A percentile compares a stretch with the other conserved stretches of the same genome.
Conservation (phyloP, 30 jellyfish, hydroid and myxozoan genomes). For the Hydractinia symbiolongicarpus region DNA sequence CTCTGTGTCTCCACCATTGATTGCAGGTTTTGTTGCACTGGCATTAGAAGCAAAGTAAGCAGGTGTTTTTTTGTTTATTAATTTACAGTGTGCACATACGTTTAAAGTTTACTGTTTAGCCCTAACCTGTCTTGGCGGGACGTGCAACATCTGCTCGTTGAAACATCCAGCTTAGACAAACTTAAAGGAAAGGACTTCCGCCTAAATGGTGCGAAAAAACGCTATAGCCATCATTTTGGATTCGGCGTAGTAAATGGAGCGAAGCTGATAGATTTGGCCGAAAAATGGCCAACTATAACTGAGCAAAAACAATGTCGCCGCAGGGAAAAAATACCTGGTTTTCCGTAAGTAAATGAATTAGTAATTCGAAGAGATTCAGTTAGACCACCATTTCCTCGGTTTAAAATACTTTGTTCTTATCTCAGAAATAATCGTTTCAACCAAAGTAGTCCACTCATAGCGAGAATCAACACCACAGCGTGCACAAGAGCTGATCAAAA, state of each 20-base stretch:
- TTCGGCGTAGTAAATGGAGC: conserved; percentile 84
- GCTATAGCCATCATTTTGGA: conserved; percentile 79
- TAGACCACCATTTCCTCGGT: neutral
- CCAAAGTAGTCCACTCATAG: conserved; percentile 43
- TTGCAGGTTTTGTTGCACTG: conserved; percentile 88
- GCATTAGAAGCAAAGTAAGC: conserved; percentile 91
- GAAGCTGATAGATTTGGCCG: conserved; percentile 63
- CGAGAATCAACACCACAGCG: conserved; percentile 45
- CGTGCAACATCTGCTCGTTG: conserved; percentile 81
- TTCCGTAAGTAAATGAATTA: conserved; percentile 2
- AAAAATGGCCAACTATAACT: conserved; percentile 62
- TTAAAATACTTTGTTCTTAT: neutral
- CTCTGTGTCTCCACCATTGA: conserved; percentile 87
- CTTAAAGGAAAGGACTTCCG: conserved; percentile 42
- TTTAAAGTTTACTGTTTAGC: conserved; percentile 19
- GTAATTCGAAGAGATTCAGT: neutral
- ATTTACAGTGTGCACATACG: neutral
- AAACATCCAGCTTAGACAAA: conserved; percentile 57
- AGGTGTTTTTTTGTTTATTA: neutral
- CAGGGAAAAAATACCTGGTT: neutral
- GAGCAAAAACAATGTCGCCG: conserved; percentile 68
- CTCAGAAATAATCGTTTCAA: conserved; percentile 36
- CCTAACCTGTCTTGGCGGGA: conserved; percentile 89
- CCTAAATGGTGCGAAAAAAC: conserved; percentile 62
- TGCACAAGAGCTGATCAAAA: conserved; percentile 60